Percentiles rank a stretch among this genome's conserved stretches.
phyloP scores from a whole-genome alignment of 2,888 invertebrate genomes.

The Acleris laterana region DNA sequence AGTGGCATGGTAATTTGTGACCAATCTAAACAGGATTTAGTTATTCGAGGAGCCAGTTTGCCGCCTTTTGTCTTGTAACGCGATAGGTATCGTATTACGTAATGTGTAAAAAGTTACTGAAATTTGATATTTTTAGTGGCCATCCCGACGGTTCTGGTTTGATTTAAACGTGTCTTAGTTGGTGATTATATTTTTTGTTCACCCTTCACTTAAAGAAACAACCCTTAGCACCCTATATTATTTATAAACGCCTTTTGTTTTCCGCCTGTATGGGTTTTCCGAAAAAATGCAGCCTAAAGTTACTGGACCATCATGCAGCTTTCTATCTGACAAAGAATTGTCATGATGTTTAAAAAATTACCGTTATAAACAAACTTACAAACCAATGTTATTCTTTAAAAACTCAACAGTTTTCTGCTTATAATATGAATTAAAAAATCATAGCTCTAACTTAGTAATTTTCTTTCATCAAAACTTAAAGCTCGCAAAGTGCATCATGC shows the following conservation, averaged over 20 bases:
- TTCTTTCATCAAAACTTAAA: neutral
- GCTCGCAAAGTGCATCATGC: constrained; percentile 7
- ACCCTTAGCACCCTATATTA: neutral
- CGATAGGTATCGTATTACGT: constrained; percentile 75
- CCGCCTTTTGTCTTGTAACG: constrained; percentile 65
- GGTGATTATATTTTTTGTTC: neutral
- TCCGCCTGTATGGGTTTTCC: no score
- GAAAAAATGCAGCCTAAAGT: no score
- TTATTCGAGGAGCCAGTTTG: constrained; percentile 57
- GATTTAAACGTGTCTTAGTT: constrained; percentile 8
- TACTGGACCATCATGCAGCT: no score
- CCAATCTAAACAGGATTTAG: constrained; percentile 57
- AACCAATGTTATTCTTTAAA: no score
- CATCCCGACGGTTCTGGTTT: constrained; percentile 9
- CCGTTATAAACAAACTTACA: no score
- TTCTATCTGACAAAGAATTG: no score
- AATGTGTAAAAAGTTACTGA: constrained; percentile 50
- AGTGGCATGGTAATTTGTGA: constrained; percentile 81
- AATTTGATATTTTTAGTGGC: constrained; percentile 15
- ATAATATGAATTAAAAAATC: neutral
- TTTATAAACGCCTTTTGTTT: neutral
- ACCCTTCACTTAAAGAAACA: no score
- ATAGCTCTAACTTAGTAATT: neutral
- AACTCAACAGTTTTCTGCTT: neutral
- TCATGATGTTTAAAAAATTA: no score